phyloP scores from a whole-genome alignment of 2,797 vertebrate species.

The Harpagifer antarcticus region DNA sequence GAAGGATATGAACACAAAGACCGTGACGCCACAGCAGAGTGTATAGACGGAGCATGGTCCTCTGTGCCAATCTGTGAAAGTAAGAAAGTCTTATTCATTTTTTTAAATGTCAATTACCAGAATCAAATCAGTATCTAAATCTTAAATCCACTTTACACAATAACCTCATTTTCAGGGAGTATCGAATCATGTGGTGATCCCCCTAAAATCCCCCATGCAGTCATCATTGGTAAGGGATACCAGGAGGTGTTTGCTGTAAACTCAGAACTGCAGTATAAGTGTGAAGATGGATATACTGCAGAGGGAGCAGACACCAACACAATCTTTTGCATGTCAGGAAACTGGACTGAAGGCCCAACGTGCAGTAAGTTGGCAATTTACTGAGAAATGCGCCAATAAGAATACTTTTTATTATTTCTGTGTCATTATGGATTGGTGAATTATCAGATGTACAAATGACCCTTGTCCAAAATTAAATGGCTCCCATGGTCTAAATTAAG shows the following conservation, averaged over 20 bases:
- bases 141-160: too few relatives aligned
- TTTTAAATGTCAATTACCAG: too few relatives aligned
- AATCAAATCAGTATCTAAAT: too few relatives aligned
- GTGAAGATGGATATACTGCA: conserved; percentile 41
- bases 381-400: neutral
- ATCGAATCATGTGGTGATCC: conserved; percentile 1
- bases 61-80: conserved; percentile 57
- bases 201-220: conserved; percentile 39
- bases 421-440: too few relatives aligned
- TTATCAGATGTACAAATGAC: too few relatives aligned
- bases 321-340: neutral
- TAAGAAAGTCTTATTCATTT: conserved; percentile 42
- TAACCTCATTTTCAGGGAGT: conserved; percentile 31
- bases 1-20: conserved; percentile 1
- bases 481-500: too few relatives aligned
- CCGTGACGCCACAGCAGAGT: fast-evolving
- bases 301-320: fast-evolving
- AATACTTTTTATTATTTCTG: too few relatives aligned
- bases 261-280: conserved; percentile 26
- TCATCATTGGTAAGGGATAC: conserved; percentile 26
- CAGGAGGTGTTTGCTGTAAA: conserved; percentile 30
- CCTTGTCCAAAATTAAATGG: too few relatives aligned
- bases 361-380: conserved; percentile 49
- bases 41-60: conserved; percentile 54
- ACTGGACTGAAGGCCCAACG: conserved; percentile 9